A percentile compares a stretch with the other conserved stretches of the same genome.
These are phyloP conservation scores for Strigamia transsilvanica DNA, from an alignment of 2,888 invertebrate genomes.

Conservation along the genomic window DNA sequence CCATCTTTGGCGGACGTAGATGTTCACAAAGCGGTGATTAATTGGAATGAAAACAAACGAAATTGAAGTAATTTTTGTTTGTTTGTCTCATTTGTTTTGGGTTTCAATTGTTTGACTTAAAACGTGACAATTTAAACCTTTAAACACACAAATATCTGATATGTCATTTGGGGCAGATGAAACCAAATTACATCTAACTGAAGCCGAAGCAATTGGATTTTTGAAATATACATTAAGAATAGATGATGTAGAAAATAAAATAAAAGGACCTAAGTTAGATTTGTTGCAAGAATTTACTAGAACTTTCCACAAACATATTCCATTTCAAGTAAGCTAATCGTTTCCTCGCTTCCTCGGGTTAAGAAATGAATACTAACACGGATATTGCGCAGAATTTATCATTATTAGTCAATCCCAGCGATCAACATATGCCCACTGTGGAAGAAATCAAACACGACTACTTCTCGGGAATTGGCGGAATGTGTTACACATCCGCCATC, in stretches of 20 bases:
- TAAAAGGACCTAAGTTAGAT: neutral
- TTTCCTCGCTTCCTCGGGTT: neutral
- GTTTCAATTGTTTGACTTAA: too few species aligned
- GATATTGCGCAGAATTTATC: neutral
- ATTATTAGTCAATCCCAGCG: neutral
- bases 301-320: neutral
- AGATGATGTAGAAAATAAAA: neutral
- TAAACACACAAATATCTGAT: neutral
- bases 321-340: neutral
- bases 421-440: neutral
- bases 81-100: neutral
- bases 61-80: neutral
- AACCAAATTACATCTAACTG: neutral
- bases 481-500: conserved; percentile 5
- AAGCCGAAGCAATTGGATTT: neutral
- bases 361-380: neutral
- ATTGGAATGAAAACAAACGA: conserved; percentile 12
- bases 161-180: neutral
- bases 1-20: neutral
- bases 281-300: neutral
- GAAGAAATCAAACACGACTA: neutral
- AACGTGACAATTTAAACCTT: neutral
- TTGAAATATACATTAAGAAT: neutral
- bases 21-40: neutral
- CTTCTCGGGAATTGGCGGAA: conserved; percentile 12